phyloP scores from a whole-genome alignment of 2,797 vertebrate genomes.

The Delichon dasypus region DNA sequence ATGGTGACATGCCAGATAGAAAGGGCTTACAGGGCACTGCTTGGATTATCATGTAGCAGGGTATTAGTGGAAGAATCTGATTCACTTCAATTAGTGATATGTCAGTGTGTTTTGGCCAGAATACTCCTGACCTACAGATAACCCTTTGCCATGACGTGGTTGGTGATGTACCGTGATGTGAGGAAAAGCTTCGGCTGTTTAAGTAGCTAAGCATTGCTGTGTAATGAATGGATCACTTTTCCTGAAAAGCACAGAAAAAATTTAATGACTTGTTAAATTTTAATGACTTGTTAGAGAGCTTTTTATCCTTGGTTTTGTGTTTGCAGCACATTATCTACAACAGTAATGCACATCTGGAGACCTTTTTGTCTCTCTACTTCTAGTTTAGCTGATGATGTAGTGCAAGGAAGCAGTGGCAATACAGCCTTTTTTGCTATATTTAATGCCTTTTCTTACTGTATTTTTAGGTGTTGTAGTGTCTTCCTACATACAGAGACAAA shows the following conservation, averaged over 20 bases:
- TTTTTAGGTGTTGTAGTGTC: not conserved
- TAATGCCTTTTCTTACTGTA: not conserved
- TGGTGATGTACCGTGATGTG: fast-evolving
- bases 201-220: not conserved
- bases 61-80: slow-evolving; percentile 20
- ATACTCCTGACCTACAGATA: not conserved
- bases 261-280: not conserved
- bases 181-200: not conserved
- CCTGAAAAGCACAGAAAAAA: not conserved
- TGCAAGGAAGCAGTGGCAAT: not conserved
- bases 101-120: slow-evolving; percentile 11
- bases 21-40: not conserved
- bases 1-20: not conserved
- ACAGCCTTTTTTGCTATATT: not conserved
- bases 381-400: not conserved
- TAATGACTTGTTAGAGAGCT: not conserved
- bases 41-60: not conserved
- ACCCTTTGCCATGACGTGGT: not conserved
- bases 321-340: not conserved
- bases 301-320: not conserved
- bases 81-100: slow-evolving; percentile 9
- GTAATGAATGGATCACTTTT: not conserved
- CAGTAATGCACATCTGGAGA: not conserved
- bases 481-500: not conserved
- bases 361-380: not conserved